Base-by-base conservation (phyloP, 2,888 invertebrate genomes). In the Melipona bicolor region DNA sequence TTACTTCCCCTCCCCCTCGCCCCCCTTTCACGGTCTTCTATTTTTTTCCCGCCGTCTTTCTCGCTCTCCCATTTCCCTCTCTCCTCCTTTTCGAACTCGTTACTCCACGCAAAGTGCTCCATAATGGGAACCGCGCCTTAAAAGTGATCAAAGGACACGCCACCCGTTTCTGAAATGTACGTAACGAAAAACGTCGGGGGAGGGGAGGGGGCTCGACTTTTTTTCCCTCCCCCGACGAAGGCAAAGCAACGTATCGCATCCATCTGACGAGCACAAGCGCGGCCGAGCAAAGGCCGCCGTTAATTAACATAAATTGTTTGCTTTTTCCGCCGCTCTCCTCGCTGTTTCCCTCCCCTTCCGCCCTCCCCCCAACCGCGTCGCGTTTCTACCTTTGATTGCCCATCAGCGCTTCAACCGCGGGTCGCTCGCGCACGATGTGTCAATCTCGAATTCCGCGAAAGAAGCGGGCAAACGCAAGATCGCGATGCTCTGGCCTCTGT, bases 221-320 rank as follows among this genome's bases (percentile, higher is more conserved):
- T 80, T 69, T 36, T 5, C 36, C 5, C 36, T 36, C 6, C 36
- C 6, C 36, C 36, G 78, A 61, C 80, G 82, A 76, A 59, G 75
- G 87, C 77, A 85, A 73, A 87, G 74, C 43, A 49, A 73, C 79
- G 79, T 64, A 77, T 82, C 85, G 81, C 78, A 72, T 71, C 65
- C 76, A 81, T 87, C 77, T 87, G 88, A 86, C 87, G 84, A 86
- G 79, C 81, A 84, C 79, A 88, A 56, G 83, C 85, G 82, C 85
- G 79, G 84, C 83, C 43, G 87, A 84, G 87, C 86, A 89, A 90
- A 90, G 90, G 91, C 91, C 88, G 89, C 90, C 90, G 91, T 92
- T 92, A 92, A 93, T 93, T 92, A 92, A 91, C 90, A 91, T 91
- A 91, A 92, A 93, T 92, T 91, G 91, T 90, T 84, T 88, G 86